Percentiles rank a stretch among this genome's conserved stretches.
Evolutionary conservation across 2,797 vertebrate species (phyloP).

Genomic region (Otus scops): DNA sequence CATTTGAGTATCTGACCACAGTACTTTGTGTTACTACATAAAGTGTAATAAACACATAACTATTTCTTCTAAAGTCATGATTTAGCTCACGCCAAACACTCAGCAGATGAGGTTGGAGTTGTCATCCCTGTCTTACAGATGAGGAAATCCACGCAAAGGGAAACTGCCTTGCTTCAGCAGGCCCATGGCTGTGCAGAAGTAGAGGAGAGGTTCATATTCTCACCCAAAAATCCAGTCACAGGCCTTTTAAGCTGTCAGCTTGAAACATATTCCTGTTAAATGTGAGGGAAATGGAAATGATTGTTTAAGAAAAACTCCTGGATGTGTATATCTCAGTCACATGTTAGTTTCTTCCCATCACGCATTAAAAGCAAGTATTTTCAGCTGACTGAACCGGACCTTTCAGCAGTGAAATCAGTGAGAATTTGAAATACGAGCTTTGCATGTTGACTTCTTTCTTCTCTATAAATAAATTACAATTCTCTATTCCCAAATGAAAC

Average conservation of each 20-base stretch:
- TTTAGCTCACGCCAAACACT: not conserved
- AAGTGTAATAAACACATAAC: not conserved
- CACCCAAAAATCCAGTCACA: not conserved
- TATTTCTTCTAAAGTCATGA: not conserved
- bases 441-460: not conserved
- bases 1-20: not conserved
- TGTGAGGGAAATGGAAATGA: not conserved
- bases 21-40: accelerated
- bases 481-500: not conserved
- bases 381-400: not conserved
- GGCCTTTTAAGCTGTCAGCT: not conserved
- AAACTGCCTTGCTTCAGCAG: not conserved
- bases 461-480: not conserved
- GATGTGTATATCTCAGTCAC: not conserved
- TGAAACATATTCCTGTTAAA: not conserved
- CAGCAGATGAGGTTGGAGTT: not conserved
- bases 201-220: not conserved
- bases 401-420: not conserved
- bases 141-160: not conserved
- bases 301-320: not conserved
- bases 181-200: not conserved
- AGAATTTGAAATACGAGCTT: not conserved
- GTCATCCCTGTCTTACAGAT: not conserved
- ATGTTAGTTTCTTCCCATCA: not conserved
- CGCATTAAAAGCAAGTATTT: not conserved